phyloP scores from a whole-genome alignment of 2,113 vertebrate species.

The Craseonycteris thonglongyai region DNA sequence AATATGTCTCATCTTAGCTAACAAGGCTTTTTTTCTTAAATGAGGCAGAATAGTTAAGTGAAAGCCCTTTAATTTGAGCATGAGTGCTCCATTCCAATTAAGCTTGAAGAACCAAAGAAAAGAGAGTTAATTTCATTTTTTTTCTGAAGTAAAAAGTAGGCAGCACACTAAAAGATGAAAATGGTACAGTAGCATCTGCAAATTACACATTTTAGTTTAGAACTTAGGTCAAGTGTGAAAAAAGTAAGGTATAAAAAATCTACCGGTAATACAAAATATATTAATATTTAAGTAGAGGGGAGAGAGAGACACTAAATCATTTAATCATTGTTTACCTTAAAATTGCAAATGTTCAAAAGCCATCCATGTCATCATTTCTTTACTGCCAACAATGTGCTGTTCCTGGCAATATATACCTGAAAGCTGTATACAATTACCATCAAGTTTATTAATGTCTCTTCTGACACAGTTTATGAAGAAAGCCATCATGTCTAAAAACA shows the following conservation, averaged over 20 bases:
- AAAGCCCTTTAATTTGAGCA: constrained; percentile 46
- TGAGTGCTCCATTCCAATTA: constrained; percentile 35
- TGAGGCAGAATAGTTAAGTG: constrained; percentile 45
- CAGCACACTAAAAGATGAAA: constrained; percentile 8
- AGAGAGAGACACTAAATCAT: neutral
- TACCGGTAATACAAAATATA: neutral
- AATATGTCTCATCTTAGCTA: constrained; percentile 52
- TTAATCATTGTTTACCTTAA: neutral
- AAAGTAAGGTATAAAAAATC: neutral
- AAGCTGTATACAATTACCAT: neutral
- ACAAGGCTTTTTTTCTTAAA: constrained; percentile 53
- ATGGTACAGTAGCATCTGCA: neutral
- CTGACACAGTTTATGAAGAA: neutral
- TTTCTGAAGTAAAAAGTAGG: constrained; percentile 39
- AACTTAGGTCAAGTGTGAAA: constrained; percentile 31
- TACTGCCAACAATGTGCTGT: neutral
- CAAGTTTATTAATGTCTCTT: neutral
- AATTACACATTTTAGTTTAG: constrained; percentile 31
- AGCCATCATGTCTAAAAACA: neutral
- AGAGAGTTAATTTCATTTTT: constrained; percentile 51
- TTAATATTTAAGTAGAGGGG: neutral
- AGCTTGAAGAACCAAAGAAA: constrained; percentile 55
- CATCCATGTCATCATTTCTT: neutral
- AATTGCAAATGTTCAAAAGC: neutral
- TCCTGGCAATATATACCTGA: neutral